phyloP scores from a whole-genome alignment of 1,140 invertebrate genomes.

The Bursaphelenchus mucronatus region DNA sequence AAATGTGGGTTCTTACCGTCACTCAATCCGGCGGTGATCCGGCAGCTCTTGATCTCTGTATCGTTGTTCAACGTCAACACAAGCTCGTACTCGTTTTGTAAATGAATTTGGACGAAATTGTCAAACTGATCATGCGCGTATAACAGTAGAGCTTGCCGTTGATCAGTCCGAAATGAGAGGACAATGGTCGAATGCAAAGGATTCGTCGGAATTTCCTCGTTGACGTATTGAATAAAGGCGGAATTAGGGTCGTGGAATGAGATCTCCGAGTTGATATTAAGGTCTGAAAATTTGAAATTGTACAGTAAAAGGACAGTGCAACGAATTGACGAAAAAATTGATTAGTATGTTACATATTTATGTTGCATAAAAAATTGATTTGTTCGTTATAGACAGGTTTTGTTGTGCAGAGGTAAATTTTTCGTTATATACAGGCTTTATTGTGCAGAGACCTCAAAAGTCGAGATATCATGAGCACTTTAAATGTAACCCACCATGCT shows the following conservation, averaged over 20 bases:
- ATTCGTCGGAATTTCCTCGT: constrained; percentile 35
- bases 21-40: constrained; percentile 14
- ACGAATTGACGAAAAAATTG: constrained; percentile 3
- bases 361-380: neutral
- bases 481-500: constrained; percentile 49
- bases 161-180: constrained; percentile 60
- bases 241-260: constrained; percentile 53
- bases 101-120: constrained; percentile 62
- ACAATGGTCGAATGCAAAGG: constrained; percentile 59
- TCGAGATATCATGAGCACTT: too few relatives aligned
- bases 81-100: constrained; percentile 48
- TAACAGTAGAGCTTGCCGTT: constrained; percentile 53
- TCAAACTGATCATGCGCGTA: constrained; percentile 62
- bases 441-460: too few relatives aligned
- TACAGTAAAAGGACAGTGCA: constrained; percentile 3
- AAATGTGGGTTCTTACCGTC: too few relatives aligned
- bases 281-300: constrained; percentile 50
- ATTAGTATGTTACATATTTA: too few relatives aligned
- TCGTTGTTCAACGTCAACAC: constrained; percentile 46
- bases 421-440: too few relatives aligned
- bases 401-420: too few relatives aligned
- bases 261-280: constrained; percentile 59
- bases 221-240: constrained; percentile 48
- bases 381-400: too few relatives aligned
- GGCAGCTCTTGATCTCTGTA: constrained; percentile 33